phyloP scores from a whole-genome alignment of 2,797 vertebrate genomes.

The Siniperca obscura region DNA sequence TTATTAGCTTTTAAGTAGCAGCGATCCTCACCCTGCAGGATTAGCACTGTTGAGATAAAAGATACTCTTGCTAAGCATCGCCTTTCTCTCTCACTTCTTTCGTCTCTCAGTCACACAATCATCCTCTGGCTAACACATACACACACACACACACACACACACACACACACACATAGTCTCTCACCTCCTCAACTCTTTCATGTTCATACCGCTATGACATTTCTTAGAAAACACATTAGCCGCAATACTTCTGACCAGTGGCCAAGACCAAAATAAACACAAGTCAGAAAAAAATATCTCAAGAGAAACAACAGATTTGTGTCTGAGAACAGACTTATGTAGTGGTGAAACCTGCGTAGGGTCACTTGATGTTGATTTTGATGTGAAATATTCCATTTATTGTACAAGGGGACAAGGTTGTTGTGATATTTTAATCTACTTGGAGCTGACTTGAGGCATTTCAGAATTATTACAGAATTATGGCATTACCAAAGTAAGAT shows the following conservation, averaged over 20 bases:
- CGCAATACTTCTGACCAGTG: constrained; percentile 12
- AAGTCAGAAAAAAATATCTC: neutral
- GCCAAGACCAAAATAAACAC: constrained; percentile 28
- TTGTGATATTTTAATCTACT: neutral
- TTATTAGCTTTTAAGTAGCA: constrained; percentile 32
- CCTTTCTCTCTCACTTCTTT: constrained; percentile 32
- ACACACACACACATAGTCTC: constrained; percentile 1
- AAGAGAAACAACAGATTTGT: constrained; percentile 9
- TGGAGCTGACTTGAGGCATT: neutral
- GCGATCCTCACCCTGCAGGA: constrained; percentile 34
- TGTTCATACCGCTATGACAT: constrained; percentile 5
- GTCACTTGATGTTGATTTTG: neutral
- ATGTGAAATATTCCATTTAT: neutral
- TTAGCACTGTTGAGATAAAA: constrained; percentile 33
- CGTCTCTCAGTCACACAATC: constrained; percentile 1
- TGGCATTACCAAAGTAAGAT: neutral
- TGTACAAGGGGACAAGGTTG: neutral
- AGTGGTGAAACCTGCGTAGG: neutral
- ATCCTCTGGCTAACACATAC: constrained; percentile 8
- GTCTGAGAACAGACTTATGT: neutral
- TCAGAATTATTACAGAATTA: neutral
- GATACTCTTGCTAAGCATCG: constrained; percentile 19
- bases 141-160: constrained; percentile 1
- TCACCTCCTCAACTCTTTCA: constrained; percentile 32
- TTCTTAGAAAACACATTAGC: constrained; percentile 44